Evolutionary conservation across 2,888 invertebrate genomes (phyloP).

Genomic region (Drosophila kanekoi): DNA sequence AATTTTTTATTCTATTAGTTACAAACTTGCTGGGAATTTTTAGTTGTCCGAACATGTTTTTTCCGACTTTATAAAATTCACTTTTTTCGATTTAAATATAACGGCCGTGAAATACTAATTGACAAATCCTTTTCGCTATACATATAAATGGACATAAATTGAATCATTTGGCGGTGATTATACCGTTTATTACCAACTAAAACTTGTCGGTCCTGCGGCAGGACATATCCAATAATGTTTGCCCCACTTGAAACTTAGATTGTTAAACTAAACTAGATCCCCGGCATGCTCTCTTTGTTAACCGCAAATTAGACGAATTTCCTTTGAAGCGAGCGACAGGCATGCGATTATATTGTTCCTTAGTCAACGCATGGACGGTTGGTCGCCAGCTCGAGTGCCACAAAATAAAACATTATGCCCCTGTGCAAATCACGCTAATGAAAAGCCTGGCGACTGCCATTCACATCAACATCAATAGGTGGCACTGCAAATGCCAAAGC

Average conservation of each 20-base stretch:
- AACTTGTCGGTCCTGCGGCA: too few species aligned
- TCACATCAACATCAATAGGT: slow-evolving; percentile 46
- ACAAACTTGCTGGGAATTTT: background rate
- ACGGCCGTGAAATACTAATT: too few species aligned
- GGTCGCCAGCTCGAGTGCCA: slow-evolving; percentile 39
- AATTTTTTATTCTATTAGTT: background rate
- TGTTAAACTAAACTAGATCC: slow-evolving; percentile 14
- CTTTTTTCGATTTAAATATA: too few species aligned
- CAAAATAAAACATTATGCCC: slow-evolving; percentile 63
- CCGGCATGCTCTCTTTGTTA: slow-evolving; percentile 16
- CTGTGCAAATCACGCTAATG: slow-evolving; percentile 76
- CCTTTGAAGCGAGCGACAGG: slow-evolving; percentile 19
- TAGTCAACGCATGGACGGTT: slow-evolving; percentile 14
- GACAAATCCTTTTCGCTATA: too few species aligned
- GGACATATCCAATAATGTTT: background rate
- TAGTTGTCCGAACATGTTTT: background rate
- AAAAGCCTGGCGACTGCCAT: slow-evolving; percentile 67
- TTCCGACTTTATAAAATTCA: background rate
- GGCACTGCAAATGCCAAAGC: slow-evolving; percentile 40
- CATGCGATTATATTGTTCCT: slow-evolving; percentile 22
- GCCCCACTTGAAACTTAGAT: slow-evolving; percentile 17
- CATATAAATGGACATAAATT: too few species aligned
- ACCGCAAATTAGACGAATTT: slow-evolving; percentile 63
- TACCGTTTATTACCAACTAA: too few species aligned
- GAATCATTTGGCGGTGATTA: too few species aligned